Conservation (phyloP, 1,140 invertebrate species). For the Apis mellifera region DNA sequence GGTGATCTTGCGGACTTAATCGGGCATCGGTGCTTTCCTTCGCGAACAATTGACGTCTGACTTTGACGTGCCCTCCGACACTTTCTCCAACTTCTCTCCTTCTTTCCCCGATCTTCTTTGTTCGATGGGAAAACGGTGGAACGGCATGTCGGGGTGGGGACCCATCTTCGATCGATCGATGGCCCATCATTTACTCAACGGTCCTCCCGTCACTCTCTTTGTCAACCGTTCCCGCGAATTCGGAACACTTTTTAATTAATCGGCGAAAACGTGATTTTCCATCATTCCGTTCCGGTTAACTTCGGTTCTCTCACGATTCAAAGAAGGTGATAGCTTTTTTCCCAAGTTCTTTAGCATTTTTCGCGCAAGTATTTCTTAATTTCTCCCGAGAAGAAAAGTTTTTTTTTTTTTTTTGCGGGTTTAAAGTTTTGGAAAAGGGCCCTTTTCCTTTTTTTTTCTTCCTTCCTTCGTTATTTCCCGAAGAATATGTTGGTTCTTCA, state of each 20-base stretch:
- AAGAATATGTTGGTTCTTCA: too few relatives aligned
- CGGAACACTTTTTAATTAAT: background rate
- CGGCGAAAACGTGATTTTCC: background rate
- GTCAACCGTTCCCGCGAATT: background rate
- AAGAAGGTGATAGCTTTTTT: too few relatives aligned
- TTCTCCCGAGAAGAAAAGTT: background rate
- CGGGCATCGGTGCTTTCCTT: conserved; percentile 47
- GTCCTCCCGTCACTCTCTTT: background rate
- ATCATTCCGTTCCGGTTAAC: too few relatives aligned
- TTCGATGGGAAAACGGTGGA: conserved; percentile 28
- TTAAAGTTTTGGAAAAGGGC: background rate
- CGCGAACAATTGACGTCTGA: conserved; percentile 50
- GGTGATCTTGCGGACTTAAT: conserved; percentile 50
- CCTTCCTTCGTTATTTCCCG: too few relatives aligned
- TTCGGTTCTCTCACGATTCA: background rate
- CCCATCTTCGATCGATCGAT: conserved; percentile 27
- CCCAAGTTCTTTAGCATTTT: too few relatives aligned
- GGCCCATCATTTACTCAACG: conserved; percentile 1
- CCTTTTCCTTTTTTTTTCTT: background rate
- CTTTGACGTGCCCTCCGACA: conserved; percentile 47
- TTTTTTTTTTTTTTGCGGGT: background rate
- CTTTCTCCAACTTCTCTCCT: conserved; percentile 38
- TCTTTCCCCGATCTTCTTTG: conserved; percentile 32
- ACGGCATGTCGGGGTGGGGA: background rate
- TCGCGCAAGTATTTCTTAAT: background rate